A percentile compares a stretch with the other conserved stretches of the same genome.
Evolutionary conservation across 1,140 invertebrate genomes (phyloP).

Genomic region (Scylla paramamosain): DNA sequence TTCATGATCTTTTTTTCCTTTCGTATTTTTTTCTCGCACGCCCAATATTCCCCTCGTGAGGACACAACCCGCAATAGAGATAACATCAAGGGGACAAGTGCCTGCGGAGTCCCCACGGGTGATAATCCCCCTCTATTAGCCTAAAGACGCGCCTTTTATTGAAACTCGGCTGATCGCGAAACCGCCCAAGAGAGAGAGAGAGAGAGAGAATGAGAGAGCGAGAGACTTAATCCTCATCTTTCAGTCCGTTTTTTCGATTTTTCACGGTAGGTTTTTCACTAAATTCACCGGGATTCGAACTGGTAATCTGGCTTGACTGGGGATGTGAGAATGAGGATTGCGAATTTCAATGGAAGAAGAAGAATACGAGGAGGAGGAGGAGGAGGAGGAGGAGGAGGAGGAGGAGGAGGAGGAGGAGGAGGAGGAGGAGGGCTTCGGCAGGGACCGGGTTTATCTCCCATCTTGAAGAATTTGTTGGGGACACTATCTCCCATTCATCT

Average conservation of each 20-base stretch:
- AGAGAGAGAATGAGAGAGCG: too few species aligned
- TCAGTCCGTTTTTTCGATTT: background rate
- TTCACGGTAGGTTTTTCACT: background rate
- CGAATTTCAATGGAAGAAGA: background rate
- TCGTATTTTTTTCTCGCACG: slow-evolving; percentile 10
- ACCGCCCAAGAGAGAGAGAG: background rate
- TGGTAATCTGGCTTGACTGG: background rate
- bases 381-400: background rate
- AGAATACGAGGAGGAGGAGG: background rate
- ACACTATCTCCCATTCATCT: slow-evolving; percentile 51
- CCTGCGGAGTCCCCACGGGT: background rate
- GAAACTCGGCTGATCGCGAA: background rate
- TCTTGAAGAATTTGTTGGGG: slow-evolving; percentile 59
- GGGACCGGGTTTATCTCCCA: slow-evolving; percentile 28
- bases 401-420: background rate
- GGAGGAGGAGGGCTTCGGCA: background rate
- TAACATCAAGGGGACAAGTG: slow-evolving; percentile 56
- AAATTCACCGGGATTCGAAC: background rate
- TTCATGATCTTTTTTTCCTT: slow-evolving; percentile 21
- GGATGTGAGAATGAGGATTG: background rate
- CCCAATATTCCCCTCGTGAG: slow-evolving; percentile 25
- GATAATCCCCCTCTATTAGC: slow-evolving; percentile 39
- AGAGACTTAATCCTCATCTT: background rate
- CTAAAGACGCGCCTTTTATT: slow-evolving; percentile 38
- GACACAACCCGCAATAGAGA: background rate